A percentile compares a stretch with the other conserved stretches of the same genome.
phyloP scores from a whole-genome alignment of 2,797 vertebrate genomes.

The Salarias fasciatus region DNA sequence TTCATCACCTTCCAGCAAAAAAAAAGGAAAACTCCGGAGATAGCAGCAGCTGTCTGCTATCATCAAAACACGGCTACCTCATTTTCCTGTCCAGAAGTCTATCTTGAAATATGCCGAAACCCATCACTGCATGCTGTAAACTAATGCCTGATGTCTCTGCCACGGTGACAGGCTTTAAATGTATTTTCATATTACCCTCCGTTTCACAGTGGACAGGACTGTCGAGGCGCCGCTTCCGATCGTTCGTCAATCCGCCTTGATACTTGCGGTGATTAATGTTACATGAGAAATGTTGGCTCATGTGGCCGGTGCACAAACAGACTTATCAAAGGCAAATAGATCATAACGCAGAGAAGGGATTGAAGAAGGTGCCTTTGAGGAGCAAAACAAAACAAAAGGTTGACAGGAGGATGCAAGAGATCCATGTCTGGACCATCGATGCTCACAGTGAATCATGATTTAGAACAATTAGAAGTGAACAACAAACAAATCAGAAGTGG shows the following conservation, averaged over 20 bases:
- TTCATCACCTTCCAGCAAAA: conserved; percentile 47
- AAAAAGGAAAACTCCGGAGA: conserved; percentile 15
- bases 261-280: conserved; percentile 52
- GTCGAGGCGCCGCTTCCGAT: conserved; percentile 37
- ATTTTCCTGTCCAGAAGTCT: conserved; percentile 57
- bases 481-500: too few species aligned
- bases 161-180: conserved; percentile 64
- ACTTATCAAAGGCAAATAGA: conserved; percentile 52
- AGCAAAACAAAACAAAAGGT: conserved; percentile 20
- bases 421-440: too few species aligned
- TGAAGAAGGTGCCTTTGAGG: conserved; percentile 56
- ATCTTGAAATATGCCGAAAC: conserved; percentile 51
- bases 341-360: conserved; percentile 35
- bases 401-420: conserved; percentile 27
- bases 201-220: conserved; percentile 49
- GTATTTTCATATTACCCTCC: conserved; percentile 67
- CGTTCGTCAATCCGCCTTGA: conserved; percentile 61
- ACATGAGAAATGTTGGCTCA: conserved; percentile 33
- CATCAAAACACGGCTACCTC: conserved; percentile 54
- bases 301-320: conserved; percentile 34
- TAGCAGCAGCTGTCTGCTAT: conserved; percentile 51
- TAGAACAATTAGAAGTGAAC: too few species aligned
- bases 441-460: neutral
- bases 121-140: conserved; percentile 46
- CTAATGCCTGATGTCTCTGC: conserved; percentile 42